Conservation (phyloP, 2,797 vertebrate species). For the Pyrocephalus nanus region DNA sequence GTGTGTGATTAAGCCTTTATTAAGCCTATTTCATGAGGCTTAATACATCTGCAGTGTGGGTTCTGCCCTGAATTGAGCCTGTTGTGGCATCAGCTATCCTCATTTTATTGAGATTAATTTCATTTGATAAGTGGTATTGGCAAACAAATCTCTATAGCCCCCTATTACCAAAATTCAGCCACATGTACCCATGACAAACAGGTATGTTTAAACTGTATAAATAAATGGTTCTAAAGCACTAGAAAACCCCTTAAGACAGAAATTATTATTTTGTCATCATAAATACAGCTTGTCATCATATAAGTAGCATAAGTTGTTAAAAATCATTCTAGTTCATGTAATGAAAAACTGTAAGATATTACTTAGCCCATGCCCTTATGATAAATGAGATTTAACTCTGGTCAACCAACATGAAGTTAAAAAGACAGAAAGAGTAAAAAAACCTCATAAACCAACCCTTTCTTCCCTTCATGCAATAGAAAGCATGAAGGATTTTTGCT, state of each 20-base stretch:
- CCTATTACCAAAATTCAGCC: no score
- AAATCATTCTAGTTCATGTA: neutral
- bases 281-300: neutral
- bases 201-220: neutral
- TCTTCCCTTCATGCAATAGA: neutral
- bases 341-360: neutral
- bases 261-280: neutral
- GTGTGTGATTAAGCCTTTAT: slow-evolving; percentile 25
- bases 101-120: neutral
- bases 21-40: slow-evolving; percentile 6
- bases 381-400: neutral
- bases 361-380: neutral
- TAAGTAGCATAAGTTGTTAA: neutral
- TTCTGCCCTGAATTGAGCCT: neutral
- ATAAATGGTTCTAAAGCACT: neutral
- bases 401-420: neutral
- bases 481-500: neutral
- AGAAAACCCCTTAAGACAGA: neutral
- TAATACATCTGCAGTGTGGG: neutral
- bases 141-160: neutral
- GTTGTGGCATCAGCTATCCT: neutral
- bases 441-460: neutral
- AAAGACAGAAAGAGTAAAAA: neutral
- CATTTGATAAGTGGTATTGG: neutral
- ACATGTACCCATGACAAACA: neutral